Conservation (phyloP, 2,888 invertebrate species). For the Elysia crispata region DNA sequence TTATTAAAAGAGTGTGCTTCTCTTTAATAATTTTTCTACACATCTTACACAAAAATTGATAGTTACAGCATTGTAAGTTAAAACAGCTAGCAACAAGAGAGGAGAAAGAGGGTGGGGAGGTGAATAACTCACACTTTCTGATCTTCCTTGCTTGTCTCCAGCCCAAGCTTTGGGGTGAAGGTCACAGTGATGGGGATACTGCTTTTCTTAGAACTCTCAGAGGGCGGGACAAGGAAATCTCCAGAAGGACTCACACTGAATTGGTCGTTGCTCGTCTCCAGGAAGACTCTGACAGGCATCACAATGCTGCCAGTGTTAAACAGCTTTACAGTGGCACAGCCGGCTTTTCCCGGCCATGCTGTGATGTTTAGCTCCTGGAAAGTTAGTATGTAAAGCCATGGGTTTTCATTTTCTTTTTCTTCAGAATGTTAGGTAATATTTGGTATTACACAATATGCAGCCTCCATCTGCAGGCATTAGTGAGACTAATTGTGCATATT, state of each 20-base stretch:
- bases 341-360: constrained; percentile 20
- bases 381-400: background rate
- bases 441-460: too few species aligned
- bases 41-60: too few species aligned
- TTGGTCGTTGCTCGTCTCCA: constrained; percentile 19
- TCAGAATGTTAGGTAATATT: too few species aligned
- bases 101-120: background rate
- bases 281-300: constrained; percentile 26
- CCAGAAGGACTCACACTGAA: constrained; percentile 24
- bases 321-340: constrained; percentile 22
- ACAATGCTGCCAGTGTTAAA: constrained; percentile 47
- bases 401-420: too few species aligned
- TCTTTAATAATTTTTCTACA: too few species aligned
- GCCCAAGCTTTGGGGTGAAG: constrained; percentile 36
- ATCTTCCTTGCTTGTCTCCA: background rate
- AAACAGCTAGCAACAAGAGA: too few species aligned
- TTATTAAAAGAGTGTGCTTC: too few species aligned
- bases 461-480: too few species aligned
- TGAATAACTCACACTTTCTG: constrained; percentile 38
- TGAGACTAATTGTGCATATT: too few species aligned
- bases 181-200: constrained; percentile 20
- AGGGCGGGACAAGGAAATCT: constrained; percentile 26
- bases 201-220: background rate
- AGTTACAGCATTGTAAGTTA: too few species aligned
- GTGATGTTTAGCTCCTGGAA: constrained; percentile 32